These are phyloP conservation scores for Stenopsyche tienmushanensis DNA, from an alignment of 1,140 invertebrate genomes.

Conservation along the genomic window DNA sequence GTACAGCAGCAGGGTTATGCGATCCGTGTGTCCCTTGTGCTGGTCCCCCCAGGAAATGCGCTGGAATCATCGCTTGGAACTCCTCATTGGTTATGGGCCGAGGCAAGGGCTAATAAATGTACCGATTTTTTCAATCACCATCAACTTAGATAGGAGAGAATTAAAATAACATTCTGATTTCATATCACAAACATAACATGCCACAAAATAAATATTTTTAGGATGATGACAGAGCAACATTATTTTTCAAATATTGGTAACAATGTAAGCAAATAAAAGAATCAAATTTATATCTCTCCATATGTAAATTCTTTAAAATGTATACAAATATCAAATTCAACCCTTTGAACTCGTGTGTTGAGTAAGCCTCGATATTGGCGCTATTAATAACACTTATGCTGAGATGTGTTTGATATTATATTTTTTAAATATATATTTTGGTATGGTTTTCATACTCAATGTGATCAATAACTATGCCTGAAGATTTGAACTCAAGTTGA, in stretches of 20 bases:
- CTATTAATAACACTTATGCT: background rate
- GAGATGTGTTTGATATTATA: too few relatives aligned
- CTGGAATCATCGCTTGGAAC: slow-evolving; percentile 91
- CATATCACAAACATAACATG: background rate
- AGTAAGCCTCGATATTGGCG: background rate
- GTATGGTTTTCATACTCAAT: too few relatives aligned
- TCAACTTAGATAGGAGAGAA: background rate
- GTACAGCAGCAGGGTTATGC: slow-evolving; percentile 40
- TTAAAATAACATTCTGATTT: background rate
- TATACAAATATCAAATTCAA: background rate
- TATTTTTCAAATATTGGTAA: background rate
- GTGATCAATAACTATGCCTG: too few relatives aligned
- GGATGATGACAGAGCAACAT: background rate
- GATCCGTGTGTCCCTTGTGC: slow-evolving; percentile 33
- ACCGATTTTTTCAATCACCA: slow-evolving; percentile 8
- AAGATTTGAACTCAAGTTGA: too few relatives aligned
- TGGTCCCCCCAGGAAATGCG: slow-evolving; percentile 72
- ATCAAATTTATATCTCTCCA: background rate
- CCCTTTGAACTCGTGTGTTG: background rate
- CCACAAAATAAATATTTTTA: background rate
- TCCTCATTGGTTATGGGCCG: slow-evolving; percentile 87
- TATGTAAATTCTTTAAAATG: background rate
- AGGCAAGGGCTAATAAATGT: slow-evolving; percentile 61
- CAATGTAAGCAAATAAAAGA: background rate
- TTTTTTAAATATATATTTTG: too few relatives aligned